Evolutionary conservation across 2,888 invertebrate species (phyloP), one percentile per base, ranked within the genome.

Genomic region (Neocrepidodera transversa): DNA sequence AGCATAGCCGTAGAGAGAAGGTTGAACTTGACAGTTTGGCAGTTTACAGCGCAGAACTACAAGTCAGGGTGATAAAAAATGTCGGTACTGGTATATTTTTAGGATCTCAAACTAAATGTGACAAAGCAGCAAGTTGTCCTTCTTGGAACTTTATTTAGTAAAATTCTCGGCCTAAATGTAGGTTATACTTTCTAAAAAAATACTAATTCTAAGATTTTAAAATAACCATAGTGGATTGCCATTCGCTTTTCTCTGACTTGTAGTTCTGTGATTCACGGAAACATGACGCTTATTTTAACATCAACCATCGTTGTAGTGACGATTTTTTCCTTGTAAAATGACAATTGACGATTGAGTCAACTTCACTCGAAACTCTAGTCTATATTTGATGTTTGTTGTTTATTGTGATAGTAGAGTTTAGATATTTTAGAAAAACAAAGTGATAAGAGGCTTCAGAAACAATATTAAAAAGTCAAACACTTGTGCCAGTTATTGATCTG

Each of bases 321-420:
- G 18, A 30, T 28, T 30, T 23, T n/a, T 10, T 45, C 26, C 13
- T 35, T 14, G 16, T 26, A 43, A 14, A 51, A 20, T 42, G 52
- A 28, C 50, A 30, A 40, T 23, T 56, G 49, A 42, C 47, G 42
- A 28, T 50, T 38, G 55, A 55, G 60, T 55, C 60, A 60, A 50
- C 43, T 60, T 51, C 51, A 42, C 45, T 60, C 51, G 23, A 51
- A 20, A 47, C 55, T 55, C 60, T 60, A 55, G 55, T 55, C 43
- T 50, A 55, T 55, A 51, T 45, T 74, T 66, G 71, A 72, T 74
- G 72, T 71, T 74, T 70, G 71, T 73, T 70, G 73, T 73, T 74
- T 65, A 72, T 74, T 74, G 74, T 74, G 74, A 74, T 74, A 74
- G 73, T 74, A 74, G 73, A 62, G 62, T 62, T 70, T 73, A 72